A percentile compares a stretch with the other conserved stretches of the same genome.
Evolutionary conservation across 35 echinoderm and acorn worm genomes (phyloP).

Genomic region (Diadema setosum): DNA sequence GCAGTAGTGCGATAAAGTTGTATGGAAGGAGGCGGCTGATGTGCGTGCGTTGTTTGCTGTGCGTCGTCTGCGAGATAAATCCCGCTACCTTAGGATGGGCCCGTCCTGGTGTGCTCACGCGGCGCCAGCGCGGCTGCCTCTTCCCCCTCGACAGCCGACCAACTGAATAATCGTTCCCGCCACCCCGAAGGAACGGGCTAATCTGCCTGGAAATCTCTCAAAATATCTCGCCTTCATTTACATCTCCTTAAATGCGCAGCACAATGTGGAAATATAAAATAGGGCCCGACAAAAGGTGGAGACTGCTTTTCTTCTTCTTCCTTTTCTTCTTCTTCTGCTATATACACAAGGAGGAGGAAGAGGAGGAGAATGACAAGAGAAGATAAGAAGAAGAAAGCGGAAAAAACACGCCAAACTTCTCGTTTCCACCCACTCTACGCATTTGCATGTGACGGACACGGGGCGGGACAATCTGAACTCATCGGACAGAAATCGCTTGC

Average conservation of each 20-base stretch:
- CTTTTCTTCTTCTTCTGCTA: no score
- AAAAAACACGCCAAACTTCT: no score
- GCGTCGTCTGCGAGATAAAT: no score
- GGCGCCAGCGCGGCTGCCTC: neutral
- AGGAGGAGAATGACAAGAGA: no score
- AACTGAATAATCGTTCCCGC: constrained; percentile 5
- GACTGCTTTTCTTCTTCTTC: no score
- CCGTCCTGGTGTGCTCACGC: neutral
- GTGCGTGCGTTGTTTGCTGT: neutral
- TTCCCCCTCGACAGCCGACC: constrained; percentile 2
- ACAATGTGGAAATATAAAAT: constrained; percentile 11
- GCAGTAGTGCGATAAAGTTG: no score
- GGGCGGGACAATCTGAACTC: no score
- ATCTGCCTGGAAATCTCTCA: constrained; percentile 21
- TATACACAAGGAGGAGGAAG: no score
- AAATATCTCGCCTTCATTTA: constrained; percentile 23
- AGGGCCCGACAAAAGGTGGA: neutral
- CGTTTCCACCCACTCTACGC: no score
- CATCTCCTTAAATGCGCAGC: neutral
- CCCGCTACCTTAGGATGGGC: neutral
- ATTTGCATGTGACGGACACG: no score
- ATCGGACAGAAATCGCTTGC: no score
- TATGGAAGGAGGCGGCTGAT: neutral
- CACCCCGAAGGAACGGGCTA: constrained; percentile 18
- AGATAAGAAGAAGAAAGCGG: no score